Evolutionary conservation across 2,113 vertebrate genomes (phyloP).

Genomic region (Guaruba guarouba): DNA sequence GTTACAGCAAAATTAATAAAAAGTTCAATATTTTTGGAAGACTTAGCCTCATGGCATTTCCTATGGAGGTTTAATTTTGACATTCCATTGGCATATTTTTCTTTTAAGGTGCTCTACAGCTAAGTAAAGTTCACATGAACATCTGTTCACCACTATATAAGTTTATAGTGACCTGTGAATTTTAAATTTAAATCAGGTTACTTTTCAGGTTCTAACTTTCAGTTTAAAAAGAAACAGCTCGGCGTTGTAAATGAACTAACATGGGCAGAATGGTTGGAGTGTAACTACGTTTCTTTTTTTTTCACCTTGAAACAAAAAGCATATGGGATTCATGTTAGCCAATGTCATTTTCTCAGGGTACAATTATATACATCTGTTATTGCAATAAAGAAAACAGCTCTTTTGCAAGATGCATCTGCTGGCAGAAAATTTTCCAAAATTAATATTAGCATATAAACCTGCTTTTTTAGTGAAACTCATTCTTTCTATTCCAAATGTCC

Average conservation of each 20-base stretch:
- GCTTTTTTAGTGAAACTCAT: neutral
- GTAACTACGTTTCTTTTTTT: slow-evolving; percentile 14
- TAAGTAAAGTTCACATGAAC: slow-evolving; percentile 61
- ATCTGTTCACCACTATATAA: slow-evolving; percentile 67
- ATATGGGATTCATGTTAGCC: slow-evolving; percentile 8
- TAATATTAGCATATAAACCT: slow-evolving; percentile 27
- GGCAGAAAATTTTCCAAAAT: slow-evolving; percentile 26
- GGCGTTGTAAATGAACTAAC: slow-evolving; percentile 1
- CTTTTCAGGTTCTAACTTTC: slow-evolving; percentile 60
- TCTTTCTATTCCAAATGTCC: slow-evolving; percentile 26
- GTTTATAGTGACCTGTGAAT: slow-evolving; percentile 65
- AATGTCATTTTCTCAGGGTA: slow-evolving; percentile 33
- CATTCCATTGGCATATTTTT: slow-evolving; percentile 32
- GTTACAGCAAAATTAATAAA: neutral
- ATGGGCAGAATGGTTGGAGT: neutral
- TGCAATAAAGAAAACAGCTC: neutral
- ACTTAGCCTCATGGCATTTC: neutral
- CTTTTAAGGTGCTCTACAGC: slow-evolving; percentile 33
- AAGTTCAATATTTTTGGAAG: neutral
- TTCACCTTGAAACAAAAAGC: slow-evolving; percentile 34
- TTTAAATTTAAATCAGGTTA: slow-evolving; percentile 74
- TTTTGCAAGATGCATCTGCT: slow-evolving; percentile 42
- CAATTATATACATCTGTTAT: slow-evolving; percentile 39
- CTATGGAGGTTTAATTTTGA: slow-evolving; percentile 52
- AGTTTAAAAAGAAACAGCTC: slow-evolving; percentile 63